Percentiles rank a stretch among this genome's conserved stretches.
Evolutionary conservation across 2,797 vertebrate species (phyloP).

Genomic region (Mus caroli): DNA sequence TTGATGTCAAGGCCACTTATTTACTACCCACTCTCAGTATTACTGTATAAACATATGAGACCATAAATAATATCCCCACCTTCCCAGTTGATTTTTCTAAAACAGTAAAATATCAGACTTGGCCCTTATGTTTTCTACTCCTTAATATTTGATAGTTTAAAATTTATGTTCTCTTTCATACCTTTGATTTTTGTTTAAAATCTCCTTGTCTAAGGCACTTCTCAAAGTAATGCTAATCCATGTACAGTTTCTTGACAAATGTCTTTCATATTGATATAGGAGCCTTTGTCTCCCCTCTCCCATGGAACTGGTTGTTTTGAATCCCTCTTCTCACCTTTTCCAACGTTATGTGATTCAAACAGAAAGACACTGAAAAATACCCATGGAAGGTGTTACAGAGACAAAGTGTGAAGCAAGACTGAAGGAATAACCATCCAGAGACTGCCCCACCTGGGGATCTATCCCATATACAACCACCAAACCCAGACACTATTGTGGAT

Average conservation of each 20-base stretch:
- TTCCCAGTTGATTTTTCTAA: slow-evolving; percentile 32
- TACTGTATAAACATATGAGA: slow-evolving; percentile 31
- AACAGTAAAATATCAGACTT: slow-evolving; percentile 30
- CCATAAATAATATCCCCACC: not conserved
- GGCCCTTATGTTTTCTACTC: slow-evolving; percentile 16
- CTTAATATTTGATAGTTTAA: slow-evolving; percentile 12
- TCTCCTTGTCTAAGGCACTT: not conserved
- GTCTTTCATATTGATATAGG: not conserved
- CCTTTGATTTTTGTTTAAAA: slow-evolving; percentile 18
- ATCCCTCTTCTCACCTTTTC: not conserved
- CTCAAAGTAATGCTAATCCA: not conserved
- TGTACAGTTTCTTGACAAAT: not conserved
- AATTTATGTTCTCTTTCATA: not conserved
- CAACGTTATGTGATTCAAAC: slow-evolving; percentile 8
- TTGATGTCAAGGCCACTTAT: not conserved
- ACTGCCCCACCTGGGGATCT: too few species aligned
- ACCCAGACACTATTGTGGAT: too few species aligned
- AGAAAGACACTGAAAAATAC: not conserved
- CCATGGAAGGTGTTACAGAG: too few species aligned
- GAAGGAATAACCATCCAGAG: too few species aligned
- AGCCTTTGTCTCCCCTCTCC: not conserved
- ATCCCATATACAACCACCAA: too few species aligned
- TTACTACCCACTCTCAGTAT: slow-evolving; percentile 27
- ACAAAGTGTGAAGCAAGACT: too few species aligned
- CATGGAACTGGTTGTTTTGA: not conserved